phyloP scores from a whole-genome alignment of 2,888 invertebrate species.

The Xestobium rufovillosum region DNA sequence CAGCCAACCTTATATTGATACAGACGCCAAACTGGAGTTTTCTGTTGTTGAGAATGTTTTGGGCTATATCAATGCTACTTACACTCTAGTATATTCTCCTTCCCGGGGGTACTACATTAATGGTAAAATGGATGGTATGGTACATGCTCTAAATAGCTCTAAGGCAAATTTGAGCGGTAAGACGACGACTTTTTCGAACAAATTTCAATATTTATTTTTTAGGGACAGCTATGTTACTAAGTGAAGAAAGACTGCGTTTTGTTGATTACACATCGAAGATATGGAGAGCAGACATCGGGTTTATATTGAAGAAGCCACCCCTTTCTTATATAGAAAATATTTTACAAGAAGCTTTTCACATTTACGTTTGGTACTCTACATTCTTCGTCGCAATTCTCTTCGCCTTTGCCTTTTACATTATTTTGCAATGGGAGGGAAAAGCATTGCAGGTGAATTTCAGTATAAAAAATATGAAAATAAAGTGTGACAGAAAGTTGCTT shows the following conservation, averaged over 20 bases:
- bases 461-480: no score
- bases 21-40: conserved; percentile 24
- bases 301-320: conserved; percentile 45
- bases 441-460: conserved; percentile 19
- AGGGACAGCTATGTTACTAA: not conserved
- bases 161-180: conserved; percentile 22
- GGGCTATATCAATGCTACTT: conserved; percentile 24
- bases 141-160: conserved; percentile 20
- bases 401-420: conserved; percentile 29
- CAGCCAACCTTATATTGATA: conserved; percentile 37
- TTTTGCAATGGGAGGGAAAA: conserved; percentile 37
- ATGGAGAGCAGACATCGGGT: conserved; percentile 28
- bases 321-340: conserved; percentile 45
- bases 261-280: not conserved
- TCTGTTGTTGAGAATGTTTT: conserved; percentile 19
- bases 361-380: conserved; percentile 42
- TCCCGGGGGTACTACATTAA: conserved; percentile 26
- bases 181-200: conserved; percentile 1
- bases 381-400: conserved; percentile 32
- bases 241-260: not conserved
- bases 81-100: conserved; percentile 17
- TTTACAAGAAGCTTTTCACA: conserved; percentile 42
- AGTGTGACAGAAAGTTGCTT: no score
- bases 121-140: conserved; percentile 24
- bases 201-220: conserved; percentile 5